A percentile compares a stretch with the other conserved stretches of the same genome.
Evolutionary conservation across 2,888 invertebrate species (phyloP).

Genomic region (Tipula confusa): DNA sequence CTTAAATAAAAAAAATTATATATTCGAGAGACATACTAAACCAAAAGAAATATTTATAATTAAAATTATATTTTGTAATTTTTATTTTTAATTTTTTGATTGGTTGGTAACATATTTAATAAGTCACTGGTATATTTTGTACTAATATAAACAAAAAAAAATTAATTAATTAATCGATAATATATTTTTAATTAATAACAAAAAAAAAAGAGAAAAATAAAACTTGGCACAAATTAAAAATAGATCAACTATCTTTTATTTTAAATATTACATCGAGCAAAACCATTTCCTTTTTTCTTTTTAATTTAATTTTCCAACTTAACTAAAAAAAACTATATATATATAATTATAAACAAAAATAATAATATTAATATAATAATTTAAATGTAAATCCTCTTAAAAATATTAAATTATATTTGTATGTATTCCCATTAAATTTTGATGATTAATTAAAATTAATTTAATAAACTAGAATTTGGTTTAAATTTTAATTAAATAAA

Average conservation of each 20-base stretch:
- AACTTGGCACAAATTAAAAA: conserved; percentile 25
- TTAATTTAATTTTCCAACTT: not conserved
- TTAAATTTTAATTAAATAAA: not conserved
- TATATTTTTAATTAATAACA: not conserved
- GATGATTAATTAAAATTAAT: not conserved
- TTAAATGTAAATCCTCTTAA: conserved; percentile 16
- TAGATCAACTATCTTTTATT: not conserved
- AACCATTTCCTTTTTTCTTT: not conserved
- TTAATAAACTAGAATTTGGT: not conserved
- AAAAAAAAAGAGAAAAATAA: not conserved
- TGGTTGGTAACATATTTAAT: conserved; percentile 20
- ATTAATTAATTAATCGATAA: conserved; percentile 12
- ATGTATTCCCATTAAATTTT: not conserved
- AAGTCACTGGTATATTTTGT: conserved; percentile 20
- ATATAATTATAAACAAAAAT: not conserved
- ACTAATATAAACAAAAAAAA: not conserved
- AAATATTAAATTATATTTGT: conserved; percentile 16
- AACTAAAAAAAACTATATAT: not conserved
- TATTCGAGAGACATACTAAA: not conserved
- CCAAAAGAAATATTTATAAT: conserved; percentile 5
- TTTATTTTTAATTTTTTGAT: not conserved
- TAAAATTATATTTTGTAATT: not conserved
- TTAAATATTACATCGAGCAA: not conserved
- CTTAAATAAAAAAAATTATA: not conserved
- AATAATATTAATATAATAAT: conserved; percentile 3